Evolutionary conservation across 2,888 invertebrate species (phyloP).

Genomic region (Drosophila borborema): DNA sequence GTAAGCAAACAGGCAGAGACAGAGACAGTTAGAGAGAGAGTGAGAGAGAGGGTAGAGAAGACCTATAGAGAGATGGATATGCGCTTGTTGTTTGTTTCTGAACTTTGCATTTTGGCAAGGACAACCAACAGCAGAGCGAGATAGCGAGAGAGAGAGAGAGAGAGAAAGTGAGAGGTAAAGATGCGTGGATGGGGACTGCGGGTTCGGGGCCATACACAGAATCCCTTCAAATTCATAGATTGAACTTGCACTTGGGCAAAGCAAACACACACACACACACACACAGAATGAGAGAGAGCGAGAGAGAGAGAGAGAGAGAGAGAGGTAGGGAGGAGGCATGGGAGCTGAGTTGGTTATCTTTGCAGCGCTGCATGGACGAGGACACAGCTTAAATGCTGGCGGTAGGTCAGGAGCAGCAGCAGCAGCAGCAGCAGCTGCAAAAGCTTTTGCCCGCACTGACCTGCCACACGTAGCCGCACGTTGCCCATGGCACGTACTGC

Average conservation of each 20-base stretch:
- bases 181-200: slow-evolving; percentile 28
- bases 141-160: slow-evolving; percentile 4
- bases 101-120: slow-evolving; percentile 74
- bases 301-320: background rate
- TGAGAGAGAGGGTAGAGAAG: background rate
- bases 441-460: slow-evolving; percentile 63
- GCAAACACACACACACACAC: slow-evolving; percentile 38
- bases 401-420: slow-evolving; percentile 70
- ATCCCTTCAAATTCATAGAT: slow-evolving; percentile 79
- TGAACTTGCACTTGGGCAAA: slow-evolving; percentile 83
- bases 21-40: background rate
- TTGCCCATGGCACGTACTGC: slow-evolving; percentile 59
- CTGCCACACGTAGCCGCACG: slow-evolving; percentile 63
- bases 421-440: slow-evolving; percentile 44
- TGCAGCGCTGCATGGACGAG: slow-evolving; percentile 61
- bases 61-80: background rate
- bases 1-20: background rate
- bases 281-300: background rate
- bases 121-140: slow-evolving; percentile 29
- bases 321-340: too few species aligned
- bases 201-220: slow-evolving; percentile 78
- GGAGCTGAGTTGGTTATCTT: background rate
- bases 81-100: slow-evolving; percentile 32
- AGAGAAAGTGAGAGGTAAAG: background rate
- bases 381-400: slow-evolving; percentile 44